Percentiles rank a stretch among this genome's conserved stretches.
phyloP scores from a whole-genome alignment of 2,113 vertebrate genomes.

The Semnornis frantzii region DNA sequence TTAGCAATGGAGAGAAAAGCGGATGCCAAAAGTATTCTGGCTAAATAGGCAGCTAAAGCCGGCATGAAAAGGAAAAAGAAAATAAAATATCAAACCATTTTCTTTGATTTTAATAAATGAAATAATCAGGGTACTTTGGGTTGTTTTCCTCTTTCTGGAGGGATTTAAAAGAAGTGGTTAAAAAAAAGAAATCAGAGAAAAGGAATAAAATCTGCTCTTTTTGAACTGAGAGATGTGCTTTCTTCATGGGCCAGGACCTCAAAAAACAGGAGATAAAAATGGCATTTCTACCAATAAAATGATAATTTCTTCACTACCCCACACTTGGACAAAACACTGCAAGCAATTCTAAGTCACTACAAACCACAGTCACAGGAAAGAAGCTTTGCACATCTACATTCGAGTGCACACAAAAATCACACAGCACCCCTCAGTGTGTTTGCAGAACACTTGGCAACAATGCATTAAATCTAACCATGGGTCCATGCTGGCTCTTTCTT shows the following conservation, averaged over 20 bases:
- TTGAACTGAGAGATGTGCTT: background rate
- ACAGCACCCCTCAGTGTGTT: background rate
- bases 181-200: background rate
- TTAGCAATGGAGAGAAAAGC: background rate
- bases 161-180: background rate
- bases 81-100: background rate
- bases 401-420: background rate
- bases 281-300: background rate
- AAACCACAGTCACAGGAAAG: background rate
- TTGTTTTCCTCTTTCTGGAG: background rate
- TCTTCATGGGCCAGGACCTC: background rate
- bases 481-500: background rate
- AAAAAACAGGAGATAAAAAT: background rate
- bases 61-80: background rate
- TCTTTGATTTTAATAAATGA: background rate
- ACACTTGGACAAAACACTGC: background rate
- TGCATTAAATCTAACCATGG: background rate
- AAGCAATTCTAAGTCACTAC: background rate
- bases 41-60: background rate
- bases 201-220: background rate
- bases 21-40: background rate
- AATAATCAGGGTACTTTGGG: background rate
- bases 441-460: slow-evolving; percentile 4
- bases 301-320: background rate
- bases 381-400: background rate